phyloP scores from a whole-genome alignment of 2,113 vertebrate species.

The Dipodomys spectabilis region DNA sequence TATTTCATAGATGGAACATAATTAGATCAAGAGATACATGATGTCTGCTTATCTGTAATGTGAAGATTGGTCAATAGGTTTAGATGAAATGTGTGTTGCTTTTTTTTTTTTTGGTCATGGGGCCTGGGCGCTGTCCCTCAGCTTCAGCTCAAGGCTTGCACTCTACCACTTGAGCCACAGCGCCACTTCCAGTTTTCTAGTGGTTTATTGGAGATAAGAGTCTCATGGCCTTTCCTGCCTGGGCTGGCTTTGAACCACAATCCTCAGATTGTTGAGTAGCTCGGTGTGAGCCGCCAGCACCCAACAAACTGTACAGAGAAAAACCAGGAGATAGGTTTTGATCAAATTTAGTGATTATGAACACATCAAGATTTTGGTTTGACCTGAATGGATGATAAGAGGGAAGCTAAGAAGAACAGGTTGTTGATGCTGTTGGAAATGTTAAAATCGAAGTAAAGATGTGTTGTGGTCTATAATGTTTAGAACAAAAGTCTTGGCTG shows the following conservation, averaged over 20 bases:
- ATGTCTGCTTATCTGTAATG: background rate
- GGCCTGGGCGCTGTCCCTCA: too few species aligned
- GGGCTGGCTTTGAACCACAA: too few species aligned
- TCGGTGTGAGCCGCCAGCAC: too few species aligned
- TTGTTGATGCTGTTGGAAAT: background rate
- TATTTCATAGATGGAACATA: conserved; percentile 1
- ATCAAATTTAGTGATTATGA: conserved; percentile 10
- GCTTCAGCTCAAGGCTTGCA: too few species aligned
- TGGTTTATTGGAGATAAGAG: too few species aligned
- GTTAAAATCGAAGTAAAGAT: conserved; percentile 28
- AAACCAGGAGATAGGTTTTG: background rate
- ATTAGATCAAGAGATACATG: background rate
- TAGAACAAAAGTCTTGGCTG: conserved; percentile 13
- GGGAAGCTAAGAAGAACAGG: conserved; percentile 5
- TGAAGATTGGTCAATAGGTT: conserved; percentile 22
- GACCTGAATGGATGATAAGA: background rate
- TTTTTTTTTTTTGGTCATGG: too few species aligned
- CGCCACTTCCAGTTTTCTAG: too few species aligned
- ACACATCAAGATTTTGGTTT: conserved; percentile 43
- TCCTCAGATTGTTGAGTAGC: too few species aligned
- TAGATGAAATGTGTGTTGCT: background rate
- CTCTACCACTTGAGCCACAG: too few species aligned
- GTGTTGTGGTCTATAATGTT: background rate
- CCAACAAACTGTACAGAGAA: background rate
- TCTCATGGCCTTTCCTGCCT: too few species aligned